Evolutionary conservation across 2,797 vertebrate genomes (phyloP), one percentile per base, ranked within the genome.

Genomic region (Aselliscus stoliczkanus): DNA sequence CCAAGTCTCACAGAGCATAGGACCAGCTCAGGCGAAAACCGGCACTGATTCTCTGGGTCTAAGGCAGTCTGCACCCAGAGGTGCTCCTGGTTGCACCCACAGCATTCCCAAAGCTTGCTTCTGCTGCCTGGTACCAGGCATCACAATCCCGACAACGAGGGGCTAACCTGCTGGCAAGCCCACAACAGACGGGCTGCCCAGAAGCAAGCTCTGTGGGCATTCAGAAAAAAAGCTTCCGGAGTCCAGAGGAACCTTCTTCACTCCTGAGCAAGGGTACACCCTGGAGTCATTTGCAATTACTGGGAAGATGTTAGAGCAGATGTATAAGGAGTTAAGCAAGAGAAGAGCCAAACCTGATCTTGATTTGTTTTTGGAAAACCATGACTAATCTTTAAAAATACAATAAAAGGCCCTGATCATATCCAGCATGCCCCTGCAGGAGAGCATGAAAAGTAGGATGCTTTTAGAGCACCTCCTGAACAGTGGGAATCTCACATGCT

Each of bases 101-200:
- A 62, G 37, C 62, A 42, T 72, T 65, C 70, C 83, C 77, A 93
- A 77, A 64, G 79, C 79, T 70, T 34, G 34, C 56, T 44, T 39
- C 72, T 34, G 17, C 11, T 18, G 64, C 37, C 81, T 11, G 27
- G 39, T 9, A 3, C 25, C 34, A 11, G 11, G 29, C 37, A 20
- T 11, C 37, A 34, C 42, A 18, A 23, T n/a, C 25, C 58, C 75
- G 3, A 54, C 3, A 31, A 1, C 2, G 12, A 70, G 80, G 29
- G 64, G 11, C 21, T 8, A 0, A 0, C 0, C 2, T 2, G 54
- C 67, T 23, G 12, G 2, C 3, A n/a, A n/a, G 50, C 42, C 15
- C 37, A 2, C 0, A 0, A 1, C 13, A 0, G 20, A 56, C 65
- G 39, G 50, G 25, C 50, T 29, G 42, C 50, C 75, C 6, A 0